Evolutionary conservation across 2,888 invertebrate species (phyloP), one percentile per base, ranked within the genome.

Genomic region (Nomada hirtipes): DNA sequence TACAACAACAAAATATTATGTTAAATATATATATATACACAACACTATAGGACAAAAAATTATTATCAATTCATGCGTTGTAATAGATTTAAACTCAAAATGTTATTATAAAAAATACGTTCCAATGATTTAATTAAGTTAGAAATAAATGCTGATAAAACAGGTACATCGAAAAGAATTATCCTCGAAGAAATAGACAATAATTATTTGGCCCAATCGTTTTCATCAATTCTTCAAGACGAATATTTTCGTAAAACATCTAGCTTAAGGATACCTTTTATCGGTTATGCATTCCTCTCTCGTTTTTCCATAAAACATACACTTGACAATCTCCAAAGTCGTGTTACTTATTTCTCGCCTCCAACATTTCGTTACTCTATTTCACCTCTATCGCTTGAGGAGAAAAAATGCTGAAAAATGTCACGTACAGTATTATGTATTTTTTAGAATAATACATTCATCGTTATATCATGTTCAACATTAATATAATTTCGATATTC

Each of bases 341-440:
- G 64, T 53, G 53, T 82, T 84, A 91, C 84, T 88, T 88, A 91
- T 89, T 87, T 91, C 91, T 91, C 86, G 89, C 85, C 91, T 90
- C 90, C 90, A 91, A 88, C 85, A 84, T 86, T 88, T 86, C 86
- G 86, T 89, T 91, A 88, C 68, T 67, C 26, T 89, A 88, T 73
- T 87, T 86, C 78, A 86, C 83, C 80, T 79, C 82, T 89, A 92
- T 88, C 84, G 91, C 86, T 88, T 89, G 91, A 89, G 90, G 92
- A 91, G 92, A 91, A 93, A 93, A 91, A 90, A 92, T 91, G 91
- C 93, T 93, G 93, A 93, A 93, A 93, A 92, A 93, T 84, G 87
- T 91, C 89, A 89, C 88, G 90, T 90, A 85, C 86, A 86, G 83
- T 84, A 89, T 88, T 86, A 88, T 71, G 64, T 82, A 83, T 78